Evolutionary conservation across 2,797 vertebrate species (phyloP).

Genomic region (Parambassis ranga): DNA sequence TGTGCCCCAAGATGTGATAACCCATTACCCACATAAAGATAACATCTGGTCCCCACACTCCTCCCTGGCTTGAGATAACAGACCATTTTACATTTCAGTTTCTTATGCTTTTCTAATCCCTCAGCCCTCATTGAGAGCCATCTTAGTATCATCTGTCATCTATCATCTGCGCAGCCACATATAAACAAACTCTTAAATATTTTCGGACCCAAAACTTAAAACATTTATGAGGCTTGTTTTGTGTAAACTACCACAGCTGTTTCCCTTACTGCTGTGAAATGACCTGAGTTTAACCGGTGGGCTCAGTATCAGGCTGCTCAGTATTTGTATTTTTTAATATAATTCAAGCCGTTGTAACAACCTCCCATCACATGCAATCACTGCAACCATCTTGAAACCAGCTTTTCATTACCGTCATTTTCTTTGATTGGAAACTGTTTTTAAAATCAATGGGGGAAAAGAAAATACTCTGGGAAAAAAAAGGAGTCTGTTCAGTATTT

Average conservation of each 20-base stretch:
- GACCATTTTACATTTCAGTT: conserved; percentile 68
- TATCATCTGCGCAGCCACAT: conserved; percentile 43
- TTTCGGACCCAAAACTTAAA: conserved; percentile 50
- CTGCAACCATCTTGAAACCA: background rate
- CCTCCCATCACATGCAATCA: conserved; percentile 12
- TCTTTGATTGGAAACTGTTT: background rate
- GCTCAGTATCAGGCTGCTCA: no score
- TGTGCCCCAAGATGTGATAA: conserved; percentile 65
- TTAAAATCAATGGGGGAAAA: conserved; percentile 12
- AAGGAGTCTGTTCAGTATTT: conserved; percentile 14
- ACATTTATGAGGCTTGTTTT: conserved; percentile 53
- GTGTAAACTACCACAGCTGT: conserved; percentile 42
- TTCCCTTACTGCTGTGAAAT: conserved; percentile 35
- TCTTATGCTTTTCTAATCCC: conserved; percentile 63
- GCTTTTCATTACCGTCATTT: no score
- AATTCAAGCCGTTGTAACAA: conserved; percentile 15
- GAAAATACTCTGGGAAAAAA: background rate
- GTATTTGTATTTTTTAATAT: conserved; percentile 11
- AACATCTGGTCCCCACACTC: conserved; percentile 68
- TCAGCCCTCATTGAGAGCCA: conserved; percentile 30
- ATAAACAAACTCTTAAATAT: conserved; percentile 67
- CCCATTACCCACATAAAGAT: conserved; percentile 71
- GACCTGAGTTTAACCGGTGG: conserved; percentile 33
- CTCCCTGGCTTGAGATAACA: conserved; percentile 55
- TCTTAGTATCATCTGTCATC: no score